Conservation (phyloP, 2,113 vertebrate species). For the Cavia porcellus region DNA sequence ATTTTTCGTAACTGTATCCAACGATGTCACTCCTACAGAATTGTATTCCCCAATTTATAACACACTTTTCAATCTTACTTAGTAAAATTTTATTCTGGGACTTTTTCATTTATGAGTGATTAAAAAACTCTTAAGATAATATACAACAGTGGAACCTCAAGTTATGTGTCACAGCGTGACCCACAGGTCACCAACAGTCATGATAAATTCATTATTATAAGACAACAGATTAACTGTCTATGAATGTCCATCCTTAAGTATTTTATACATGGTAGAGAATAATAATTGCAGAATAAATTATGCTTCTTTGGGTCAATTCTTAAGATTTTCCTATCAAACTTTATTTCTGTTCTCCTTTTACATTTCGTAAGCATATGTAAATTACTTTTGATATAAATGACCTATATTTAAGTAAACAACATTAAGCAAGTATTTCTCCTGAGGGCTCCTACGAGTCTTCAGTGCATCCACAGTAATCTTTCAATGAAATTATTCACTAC, state of each 20-base stretch:
- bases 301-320: conserved; percentile 8
- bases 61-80: neutral
- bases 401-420: conserved; percentile 58
- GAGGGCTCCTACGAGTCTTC: conserved; percentile 39
- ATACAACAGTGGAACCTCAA: conserved; percentile 56
- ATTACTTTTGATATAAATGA: conserved; percentile 66
- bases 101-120: neutral
- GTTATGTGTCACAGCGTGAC: neutral
- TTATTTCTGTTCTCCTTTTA: conserved; percentile 2
- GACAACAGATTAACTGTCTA: neutral
- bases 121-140: neutral
- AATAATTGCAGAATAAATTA: neutral
- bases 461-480: conserved; percentile 56
- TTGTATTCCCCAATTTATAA: neutral
- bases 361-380: conserved; percentile 66
- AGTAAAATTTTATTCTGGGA: conserved; percentile 15
- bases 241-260: neutral
- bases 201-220: conserved; percentile 30
- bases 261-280: neutral
- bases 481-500: conserved; percentile 61
- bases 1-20: conserved; percentile 23
- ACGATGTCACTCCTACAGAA: neutral
- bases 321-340: conserved; percentile 6
- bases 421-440: conserved; percentile 71
- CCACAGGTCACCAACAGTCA: neutral